phyloP scores from a whole-genome alignment of 2,113 vertebrate genomes.

The Taurulus bubalis region DNA sequence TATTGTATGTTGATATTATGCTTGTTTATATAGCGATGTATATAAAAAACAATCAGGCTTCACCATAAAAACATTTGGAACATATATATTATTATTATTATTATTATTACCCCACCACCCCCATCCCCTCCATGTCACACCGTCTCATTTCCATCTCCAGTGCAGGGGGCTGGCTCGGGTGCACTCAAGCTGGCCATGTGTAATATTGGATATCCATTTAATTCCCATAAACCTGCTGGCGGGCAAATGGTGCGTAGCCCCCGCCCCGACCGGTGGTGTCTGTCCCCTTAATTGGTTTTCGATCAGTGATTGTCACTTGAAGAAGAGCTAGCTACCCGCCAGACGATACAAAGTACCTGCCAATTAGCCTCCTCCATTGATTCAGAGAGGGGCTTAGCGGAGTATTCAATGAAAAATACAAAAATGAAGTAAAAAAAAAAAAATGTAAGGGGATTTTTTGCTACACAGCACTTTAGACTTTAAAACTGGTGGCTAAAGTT shows the following conservation, averaged over 20 bases:
- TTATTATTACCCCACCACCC: too few relatives aligned
- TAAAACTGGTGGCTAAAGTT: conserved; percentile 26
- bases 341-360: conserved; percentile 57
- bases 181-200: conserved; percentile 23
- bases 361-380: conserved; percentile 71
- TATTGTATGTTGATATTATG: too few relatives aligned
- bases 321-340: conserved; percentile 52
- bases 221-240: conserved; percentile 40
- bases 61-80: too few relatives aligned
- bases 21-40: too few relatives aligned
- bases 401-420: conserved; percentile 19
- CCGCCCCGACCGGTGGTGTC: conserved; percentile 2
- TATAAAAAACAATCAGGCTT: too few relatives aligned
- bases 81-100: too few relatives aligned
- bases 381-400: conserved; percentile 55
- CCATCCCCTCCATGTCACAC: too few relatives aligned
- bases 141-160: neutral
- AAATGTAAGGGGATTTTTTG: conserved; percentile 32
- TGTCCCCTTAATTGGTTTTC: conserved; percentile 72
- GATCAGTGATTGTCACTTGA: conserved; percentile 67
- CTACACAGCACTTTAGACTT: conserved; percentile 40
- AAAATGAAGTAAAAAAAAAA: neutral
- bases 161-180: neutral
- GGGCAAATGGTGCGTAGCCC: conserved; percentile 36
- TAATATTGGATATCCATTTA: conserved; percentile 52